A percentile compares a stretch with the other conserved stretches of the same genome.
These are phyloP conservation scores for Brachionus koreanus DNA, from an alignment of 1,140 invertebrate species.

Conservation along the genomic window DNA sequence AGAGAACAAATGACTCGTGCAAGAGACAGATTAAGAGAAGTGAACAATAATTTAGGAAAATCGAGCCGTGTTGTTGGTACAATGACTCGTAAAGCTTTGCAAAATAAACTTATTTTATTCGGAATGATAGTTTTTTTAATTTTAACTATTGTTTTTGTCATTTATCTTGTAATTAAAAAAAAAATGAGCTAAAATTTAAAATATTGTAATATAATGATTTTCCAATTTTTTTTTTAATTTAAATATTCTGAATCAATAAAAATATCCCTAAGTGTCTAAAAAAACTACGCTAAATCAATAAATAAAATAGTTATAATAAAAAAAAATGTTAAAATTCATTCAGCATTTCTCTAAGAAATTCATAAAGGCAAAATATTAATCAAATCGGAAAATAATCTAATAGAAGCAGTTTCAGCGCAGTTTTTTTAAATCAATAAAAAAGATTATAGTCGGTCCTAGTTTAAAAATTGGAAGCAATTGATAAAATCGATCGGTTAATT, in stretches of 20 bases:
- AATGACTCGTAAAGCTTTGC: neutral
- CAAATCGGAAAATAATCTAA: too few relatives aligned
- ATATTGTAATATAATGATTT: neutral
- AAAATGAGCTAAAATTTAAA: conserved; percentile 12
- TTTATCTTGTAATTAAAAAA: conserved; percentile 42
- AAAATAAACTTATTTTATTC: conserved; percentile 38
- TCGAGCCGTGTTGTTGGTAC: conserved; percentile 8
- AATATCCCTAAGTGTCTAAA: neutral
- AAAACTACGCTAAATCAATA: too few relatives aligned
- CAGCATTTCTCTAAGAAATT: too few relatives aligned
- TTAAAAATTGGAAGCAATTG: too few relatives aligned
- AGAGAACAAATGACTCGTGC: conserved; percentile 18
- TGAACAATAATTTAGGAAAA: conserved; percentile 31
- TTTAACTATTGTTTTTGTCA: neutral
- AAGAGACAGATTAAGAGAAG: conserved; percentile 24
- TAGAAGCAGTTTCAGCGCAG: too few relatives aligned
- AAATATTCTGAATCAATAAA: neutral
- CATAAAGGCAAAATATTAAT: too few relatives aligned
- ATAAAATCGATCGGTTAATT: too few relatives aligned
- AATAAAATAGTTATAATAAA: too few relatives aligned
- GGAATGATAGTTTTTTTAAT: neutral
- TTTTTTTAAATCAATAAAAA: too few relatives aligned
- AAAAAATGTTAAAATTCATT: too few relatives aligned
- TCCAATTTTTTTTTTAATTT: neutral
- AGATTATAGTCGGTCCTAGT: too few relatives aligned